Percentiles rank a stretch among this genome's conserved stretches.
These are phyloP conservation scores for Gallinago nigripennis DNA, from an alignment of 2,797 vertebrate species.

Conservation along the genomic window DNA sequence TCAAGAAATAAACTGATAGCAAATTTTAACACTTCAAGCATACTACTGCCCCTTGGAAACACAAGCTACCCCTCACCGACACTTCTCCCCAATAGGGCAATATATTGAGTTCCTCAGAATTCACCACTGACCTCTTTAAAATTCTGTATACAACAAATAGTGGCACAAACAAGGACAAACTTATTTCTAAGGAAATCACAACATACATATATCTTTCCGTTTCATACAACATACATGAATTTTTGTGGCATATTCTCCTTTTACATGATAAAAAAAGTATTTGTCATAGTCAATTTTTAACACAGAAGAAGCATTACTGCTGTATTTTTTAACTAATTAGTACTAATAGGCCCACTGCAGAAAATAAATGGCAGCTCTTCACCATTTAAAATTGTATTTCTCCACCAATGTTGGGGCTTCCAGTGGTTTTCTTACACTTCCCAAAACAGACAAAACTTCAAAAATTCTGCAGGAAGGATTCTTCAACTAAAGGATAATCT, in stretches of 20 bases:
- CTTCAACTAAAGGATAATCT: neutral
- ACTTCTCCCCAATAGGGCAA: neutral
- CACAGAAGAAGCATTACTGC: neutral
- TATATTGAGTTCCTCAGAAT: constrained; percentile 34
- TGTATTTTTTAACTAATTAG: neutral
- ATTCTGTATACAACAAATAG: neutral
- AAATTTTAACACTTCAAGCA: constrained; percentile 68
- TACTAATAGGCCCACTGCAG: neutral
- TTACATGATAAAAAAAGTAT: neutral
- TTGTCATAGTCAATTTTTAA: neutral
- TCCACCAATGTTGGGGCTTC: neutral
- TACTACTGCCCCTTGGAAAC: constrained; percentile 61
- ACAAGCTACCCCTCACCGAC: neutral
- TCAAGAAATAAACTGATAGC: constrained; percentile 31
- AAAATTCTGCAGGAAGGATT: neutral
- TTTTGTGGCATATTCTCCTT: constrained; percentile 17
- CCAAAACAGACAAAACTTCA: neutral
- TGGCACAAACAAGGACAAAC: neutral
- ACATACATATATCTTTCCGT: neutral
- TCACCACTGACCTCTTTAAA: constrained; percentile 48
- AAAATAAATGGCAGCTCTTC: neutral
- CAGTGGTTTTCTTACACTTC: neutral
- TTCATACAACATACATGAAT: constrained; percentile 15
- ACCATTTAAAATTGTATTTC: neutral
- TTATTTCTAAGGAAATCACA: neutral